Conservation (phyloP, 1,140 invertebrate genomes). For the Scaptodrosophila lebanonensis region DNA sequence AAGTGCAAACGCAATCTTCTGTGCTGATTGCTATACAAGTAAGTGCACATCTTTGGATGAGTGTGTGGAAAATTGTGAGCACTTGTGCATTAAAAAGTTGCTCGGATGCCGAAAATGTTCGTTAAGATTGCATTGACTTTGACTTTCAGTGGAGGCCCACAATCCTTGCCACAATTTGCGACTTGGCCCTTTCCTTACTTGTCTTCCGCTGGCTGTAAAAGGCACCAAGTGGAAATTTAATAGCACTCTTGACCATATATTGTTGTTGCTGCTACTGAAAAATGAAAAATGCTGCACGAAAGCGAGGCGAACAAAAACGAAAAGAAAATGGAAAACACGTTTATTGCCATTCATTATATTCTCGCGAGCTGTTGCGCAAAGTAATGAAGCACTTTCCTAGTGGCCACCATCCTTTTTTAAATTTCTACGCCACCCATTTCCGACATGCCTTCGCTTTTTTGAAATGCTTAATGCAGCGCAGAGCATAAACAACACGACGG, state of each 20-base stretch:
- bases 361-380: conserved; percentile 73
- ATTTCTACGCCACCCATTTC: conserved; percentile 8
- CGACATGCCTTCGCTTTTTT: conserved; percentile 36
- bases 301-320: background rate
- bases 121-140: conserved; percentile 35
- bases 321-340: conserved; percentile 73
- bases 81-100: too few species aligned
- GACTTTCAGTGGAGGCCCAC: too few species aligned
- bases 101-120: too few species aligned
- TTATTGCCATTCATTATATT: conserved; percentile 76
- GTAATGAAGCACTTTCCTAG: conserved; percentile 69
- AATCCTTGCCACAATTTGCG: too few species aligned
- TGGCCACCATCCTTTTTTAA: conserved; percentile 47
- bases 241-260: conserved; percentile 33
- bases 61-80: too few species aligned
- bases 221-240: conserved; percentile 14
- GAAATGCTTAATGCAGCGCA: conserved; percentile 25
- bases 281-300: conserved; percentile 49
- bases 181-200: too few species aligned
- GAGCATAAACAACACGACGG: conserved; percentile 20
- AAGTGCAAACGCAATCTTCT: too few species aligned
- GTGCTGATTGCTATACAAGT: too few species aligned
- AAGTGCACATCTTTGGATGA: too few species aligned
- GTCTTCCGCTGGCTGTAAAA: conserved; percentile 3
- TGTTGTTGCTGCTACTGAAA: conserved; percentile 28